phyloP scores from a whole-genome alignment of 2,888 invertebrate genomes.

The Cryptus armator region DNA sequence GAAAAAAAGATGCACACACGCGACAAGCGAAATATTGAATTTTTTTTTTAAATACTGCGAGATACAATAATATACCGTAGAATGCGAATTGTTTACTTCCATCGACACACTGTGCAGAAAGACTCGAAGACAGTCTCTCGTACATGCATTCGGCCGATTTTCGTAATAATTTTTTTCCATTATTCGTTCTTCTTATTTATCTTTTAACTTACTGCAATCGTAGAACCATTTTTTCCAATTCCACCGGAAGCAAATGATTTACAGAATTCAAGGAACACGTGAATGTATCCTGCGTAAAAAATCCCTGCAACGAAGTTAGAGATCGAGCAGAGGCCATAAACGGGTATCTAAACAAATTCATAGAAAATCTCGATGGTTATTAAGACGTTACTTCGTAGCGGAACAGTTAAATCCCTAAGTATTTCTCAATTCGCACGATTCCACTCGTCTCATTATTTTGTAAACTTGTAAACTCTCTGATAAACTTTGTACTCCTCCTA shows the following conservation, averaged over 20 bases:
- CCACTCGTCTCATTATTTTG: background rate
- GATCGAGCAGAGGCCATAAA: constrained; percentile 79
- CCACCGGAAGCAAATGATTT: constrained; percentile 93
- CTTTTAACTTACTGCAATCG: constrained; percentile 94
- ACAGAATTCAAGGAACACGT: constrained; percentile 90
- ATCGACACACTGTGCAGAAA: constrained; percentile 17
- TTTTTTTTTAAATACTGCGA: background rate
- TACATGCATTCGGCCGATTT: constrained; percentile 38
- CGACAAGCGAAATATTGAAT: constrained; percentile 23
- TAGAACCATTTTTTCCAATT: constrained; percentile 98
- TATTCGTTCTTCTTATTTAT: constrained; percentile 29
- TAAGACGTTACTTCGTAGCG: background rate
- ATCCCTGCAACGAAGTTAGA: constrained; percentile 84
- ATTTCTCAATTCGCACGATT: background rate
- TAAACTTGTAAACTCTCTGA: background rate
- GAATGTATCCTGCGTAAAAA: constrained; percentile 88
- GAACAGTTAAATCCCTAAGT: background rate
- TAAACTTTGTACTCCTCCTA: background rate
- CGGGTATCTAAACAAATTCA: constrained; percentile 83
- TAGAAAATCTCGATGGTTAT: constrained; percentile 78
- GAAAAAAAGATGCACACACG: constrained; percentile 33
- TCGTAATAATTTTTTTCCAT: constrained; percentile 40
- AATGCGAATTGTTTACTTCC: constrained; percentile 18
- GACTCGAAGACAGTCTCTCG: background rate
- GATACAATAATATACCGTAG: background rate